Evolutionary conservation across 2,113 vertebrate species (phyloP), one percentile per base, ranked within the genome.

Genomic region (Tauraco erythrolophus): DNA sequence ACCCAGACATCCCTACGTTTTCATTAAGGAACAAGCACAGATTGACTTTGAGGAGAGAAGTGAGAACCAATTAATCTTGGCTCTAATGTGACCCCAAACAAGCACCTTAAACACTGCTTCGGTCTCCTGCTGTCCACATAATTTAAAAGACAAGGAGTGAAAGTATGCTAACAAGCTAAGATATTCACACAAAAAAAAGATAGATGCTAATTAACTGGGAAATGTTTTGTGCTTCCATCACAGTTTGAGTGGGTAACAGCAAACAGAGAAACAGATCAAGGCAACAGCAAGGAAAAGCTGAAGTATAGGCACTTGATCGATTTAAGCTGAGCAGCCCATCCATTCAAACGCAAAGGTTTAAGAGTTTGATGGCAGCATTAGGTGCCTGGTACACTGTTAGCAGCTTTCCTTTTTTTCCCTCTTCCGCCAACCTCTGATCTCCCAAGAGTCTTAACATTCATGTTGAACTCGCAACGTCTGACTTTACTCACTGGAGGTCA

Each of bases 401-500:
- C n/a, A 54, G 9, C 10, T n/a, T 31, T 17, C 8, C 22, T 22
- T 19, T 58, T 64, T 39, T 13, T 39, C 2, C 12, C 13, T 18
- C 27, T 50, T 46, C 50, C 46, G 19, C 17, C 39, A 69, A 66
- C 21, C 37, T 41, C 46, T 31, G 39, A 9, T 31, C 27, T 37
- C 31, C 62, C 37, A 35, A 25, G 43, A 68, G 9, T 12, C 35
- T 56, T 14, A 35, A 37, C 50, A 31, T 24, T 41, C 23, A 3
- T 1, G n/a, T 11, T 31, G 54, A 50, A 62, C 50, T 61, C 89
- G 79, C 69, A 94, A 45, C 8, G 6, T 31, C 57, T 39, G 62
- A 17, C 77, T 43, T 80, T 24, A 5, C 43, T 96, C 96, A 84
- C 94, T 84, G 94, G 96, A 94, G 94, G 96, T 88, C 94, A 89